These are phyloP conservation scores for Babylonia areolata DNA, from an alignment of 1,140 invertebrate genomes.

Conservation along the genomic window DNA sequence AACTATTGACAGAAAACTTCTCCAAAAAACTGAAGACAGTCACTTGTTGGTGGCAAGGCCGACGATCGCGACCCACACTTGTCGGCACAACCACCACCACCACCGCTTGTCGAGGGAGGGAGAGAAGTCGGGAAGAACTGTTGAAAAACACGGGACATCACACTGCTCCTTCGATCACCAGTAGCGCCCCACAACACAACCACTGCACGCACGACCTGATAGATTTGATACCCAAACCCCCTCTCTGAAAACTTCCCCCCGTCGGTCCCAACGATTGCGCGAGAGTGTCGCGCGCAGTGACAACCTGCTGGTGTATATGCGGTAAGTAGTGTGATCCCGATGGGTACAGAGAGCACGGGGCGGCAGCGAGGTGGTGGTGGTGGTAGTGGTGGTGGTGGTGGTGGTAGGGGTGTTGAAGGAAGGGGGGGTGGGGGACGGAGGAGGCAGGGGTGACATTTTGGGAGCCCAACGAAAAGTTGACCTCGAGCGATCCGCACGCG, in stretches of 20 bases:
- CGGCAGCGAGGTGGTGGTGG: not conserved
- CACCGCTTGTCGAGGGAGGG: not conserved
- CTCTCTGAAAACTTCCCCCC: too few species aligned
- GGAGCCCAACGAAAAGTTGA: slow-evolving; percentile 38
- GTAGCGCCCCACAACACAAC: not conserved
- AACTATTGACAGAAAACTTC: too few species aligned
- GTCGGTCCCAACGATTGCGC: not conserved
- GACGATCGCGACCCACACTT: not conserved
- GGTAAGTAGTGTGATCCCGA: slow-evolving; percentile 30
- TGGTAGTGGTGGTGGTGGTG: not conserved
- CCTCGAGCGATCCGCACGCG: slow-evolving; percentile 38
- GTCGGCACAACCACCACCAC: not conserved
- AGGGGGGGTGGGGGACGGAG: not conserved
- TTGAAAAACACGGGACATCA: not conserved
- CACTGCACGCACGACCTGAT: too few species aligned
- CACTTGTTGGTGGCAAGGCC: not conserved
- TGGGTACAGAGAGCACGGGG: not conserved
- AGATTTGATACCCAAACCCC: not conserved
- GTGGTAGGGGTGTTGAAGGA: too few species aligned
- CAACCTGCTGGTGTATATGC: slow-evolving; percentile 34
- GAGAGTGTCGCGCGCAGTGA: slow-evolving; percentile 28
- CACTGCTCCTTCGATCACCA: not conserved
- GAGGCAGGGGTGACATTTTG: slow-evolving; percentile 32
- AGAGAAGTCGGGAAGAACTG: not conserved
- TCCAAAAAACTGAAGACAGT: not conserved